Conservation (phyloP, 2,797 vertebrate genomes). For the Trachops cirrhosus region DNA sequence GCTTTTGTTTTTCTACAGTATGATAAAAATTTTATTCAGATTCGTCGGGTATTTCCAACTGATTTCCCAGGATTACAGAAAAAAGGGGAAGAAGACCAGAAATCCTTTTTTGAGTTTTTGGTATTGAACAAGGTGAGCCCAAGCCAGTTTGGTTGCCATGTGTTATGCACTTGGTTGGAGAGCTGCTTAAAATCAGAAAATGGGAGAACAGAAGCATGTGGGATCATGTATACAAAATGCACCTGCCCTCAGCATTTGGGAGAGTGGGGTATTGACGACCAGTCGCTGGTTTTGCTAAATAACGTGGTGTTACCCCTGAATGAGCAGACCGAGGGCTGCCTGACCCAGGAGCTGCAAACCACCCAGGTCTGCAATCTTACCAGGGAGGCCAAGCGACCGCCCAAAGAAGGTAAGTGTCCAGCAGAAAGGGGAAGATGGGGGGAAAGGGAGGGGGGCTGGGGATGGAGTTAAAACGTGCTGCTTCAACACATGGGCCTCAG, state of each 20-base stretch:
- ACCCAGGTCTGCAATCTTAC: constrained; percentile 98
- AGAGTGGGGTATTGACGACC: constrained; percentile 94
- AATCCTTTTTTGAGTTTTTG: constrained; percentile 98
- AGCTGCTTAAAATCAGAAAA: constrained; percentile 98
- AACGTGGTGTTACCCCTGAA: constrained; percentile 99
- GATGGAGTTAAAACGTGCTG: not conserved
- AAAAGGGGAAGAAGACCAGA: constrained; percentile 94
- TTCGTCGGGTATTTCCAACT: constrained; percentile 94
- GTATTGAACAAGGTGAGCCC: constrained; percentile 99
- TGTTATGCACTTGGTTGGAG: constrained; percentile 98
- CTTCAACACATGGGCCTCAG: not conserved
- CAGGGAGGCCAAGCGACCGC: constrained; percentile 95
- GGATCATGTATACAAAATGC: constrained; percentile 98
- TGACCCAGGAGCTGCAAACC: constrained; percentile 97
- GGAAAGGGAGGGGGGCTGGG: not conserved
- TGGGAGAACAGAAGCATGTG: constrained; percentile 96
- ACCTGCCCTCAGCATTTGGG: constrained; percentile 98
- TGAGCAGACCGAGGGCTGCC: constrained; percentile 97
- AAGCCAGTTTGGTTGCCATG: constrained; percentile 98
- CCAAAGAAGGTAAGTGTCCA: constrained; percentile 97
- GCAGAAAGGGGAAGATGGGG: not conserved
- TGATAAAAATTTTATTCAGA: constrained; percentile 99
- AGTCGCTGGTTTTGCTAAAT: constrained; percentile 93
- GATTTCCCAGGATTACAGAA: constrained; percentile 94
- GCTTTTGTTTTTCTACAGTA: constrained; percentile 98